phyloP scores from a whole-genome alignment of 2,888 invertebrate genomes.

The Chironomus tentans region DNA sequence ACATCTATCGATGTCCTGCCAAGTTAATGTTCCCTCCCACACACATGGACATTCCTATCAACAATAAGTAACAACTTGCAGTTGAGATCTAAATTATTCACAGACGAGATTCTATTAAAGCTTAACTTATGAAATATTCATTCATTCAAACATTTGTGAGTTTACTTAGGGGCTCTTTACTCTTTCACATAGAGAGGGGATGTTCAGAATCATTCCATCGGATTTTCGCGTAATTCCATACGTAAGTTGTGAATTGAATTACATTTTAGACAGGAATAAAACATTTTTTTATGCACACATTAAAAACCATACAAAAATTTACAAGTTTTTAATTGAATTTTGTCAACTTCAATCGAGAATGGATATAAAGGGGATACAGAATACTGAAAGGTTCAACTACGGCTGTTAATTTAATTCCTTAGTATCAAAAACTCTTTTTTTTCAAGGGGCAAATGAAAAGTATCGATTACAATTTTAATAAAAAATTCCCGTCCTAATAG shows the following conservation, averaged over 20 bases:
- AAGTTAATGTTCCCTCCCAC: neutral
- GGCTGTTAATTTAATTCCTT: neutral
- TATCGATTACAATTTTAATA: conserved; percentile 20
- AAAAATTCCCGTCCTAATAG: neutral
- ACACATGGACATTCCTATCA: neutral
- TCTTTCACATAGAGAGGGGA: too few species aligned
- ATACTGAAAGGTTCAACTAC: too few species aligned
- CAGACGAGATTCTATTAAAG: conserved; percentile 10
- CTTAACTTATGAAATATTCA: conserved; percentile 20
- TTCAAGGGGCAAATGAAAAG: neutral
- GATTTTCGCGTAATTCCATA: neutral
- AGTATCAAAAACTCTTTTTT: neutral
- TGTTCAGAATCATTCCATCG: neutral
- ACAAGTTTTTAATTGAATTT: neutral
- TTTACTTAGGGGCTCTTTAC: neutral
- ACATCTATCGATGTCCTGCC: neutral
- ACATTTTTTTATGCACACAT: conserved; percentile 2
- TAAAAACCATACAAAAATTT: neutral
- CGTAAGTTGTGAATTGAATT: neutral
- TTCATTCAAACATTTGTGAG: neutral
- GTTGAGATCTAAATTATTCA: conserved; percentile 10
- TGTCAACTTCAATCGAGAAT: neutral
- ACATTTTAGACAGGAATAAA: neutral
- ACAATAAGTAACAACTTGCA: neutral
- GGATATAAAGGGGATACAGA: too few species aligned